These are phyloP conservation scores for Diplosoma virens DNA, from an alignment of 23 tunicate genomes.

Conservation along the genomic window DNA sequence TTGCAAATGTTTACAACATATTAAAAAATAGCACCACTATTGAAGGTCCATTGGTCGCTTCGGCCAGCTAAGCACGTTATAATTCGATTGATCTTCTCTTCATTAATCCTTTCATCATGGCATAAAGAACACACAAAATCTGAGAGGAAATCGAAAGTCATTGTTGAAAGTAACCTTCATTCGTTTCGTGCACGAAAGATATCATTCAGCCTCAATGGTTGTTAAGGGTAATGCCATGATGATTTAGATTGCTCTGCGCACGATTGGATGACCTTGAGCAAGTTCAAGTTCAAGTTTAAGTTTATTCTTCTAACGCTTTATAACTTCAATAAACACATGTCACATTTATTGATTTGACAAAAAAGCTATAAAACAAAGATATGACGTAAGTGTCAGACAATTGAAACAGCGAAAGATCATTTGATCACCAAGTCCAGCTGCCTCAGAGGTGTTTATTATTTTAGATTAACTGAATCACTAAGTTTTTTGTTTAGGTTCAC, in stretches of 20 bases:
- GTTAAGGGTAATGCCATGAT: slow-evolving; percentile 12
- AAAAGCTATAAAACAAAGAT: too few species aligned
- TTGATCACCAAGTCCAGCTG: too few species aligned
- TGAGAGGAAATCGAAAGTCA: slow-evolving; percentile 6
- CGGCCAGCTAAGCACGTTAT: not conserved
- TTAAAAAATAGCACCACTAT: slow-evolving; percentile 2
- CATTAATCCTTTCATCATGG: slow-evolving; percentile 17
- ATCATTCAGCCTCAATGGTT: slow-evolving; percentile 1
- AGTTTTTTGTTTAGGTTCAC: too few species aligned
- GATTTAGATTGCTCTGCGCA: slow-evolving; percentile 13
- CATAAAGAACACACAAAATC: not conserved
- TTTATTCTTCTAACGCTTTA: too few species aligned
- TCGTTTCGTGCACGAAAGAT: slow-evolving; percentile 21
- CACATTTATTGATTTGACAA: too few species aligned
- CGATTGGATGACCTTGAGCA: slow-evolving; percentile 1
- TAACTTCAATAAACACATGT: too few species aligned
- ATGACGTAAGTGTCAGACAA: too few species aligned
- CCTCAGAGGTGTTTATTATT: too few species aligned
- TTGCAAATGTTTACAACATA: not conserved
- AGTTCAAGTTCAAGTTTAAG: too few species aligned
- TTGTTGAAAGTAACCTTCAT: not conserved
- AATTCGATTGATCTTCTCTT: slow-evolving; percentile 12
- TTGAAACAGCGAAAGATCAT: too few species aligned
- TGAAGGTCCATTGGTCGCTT: slow-evolving; percentile 8
- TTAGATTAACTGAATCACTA: too few species aligned